phyloP scores from a whole-genome alignment of 2,797 vertebrate genomes.

The Tauraco hartlaubi region DNA sequence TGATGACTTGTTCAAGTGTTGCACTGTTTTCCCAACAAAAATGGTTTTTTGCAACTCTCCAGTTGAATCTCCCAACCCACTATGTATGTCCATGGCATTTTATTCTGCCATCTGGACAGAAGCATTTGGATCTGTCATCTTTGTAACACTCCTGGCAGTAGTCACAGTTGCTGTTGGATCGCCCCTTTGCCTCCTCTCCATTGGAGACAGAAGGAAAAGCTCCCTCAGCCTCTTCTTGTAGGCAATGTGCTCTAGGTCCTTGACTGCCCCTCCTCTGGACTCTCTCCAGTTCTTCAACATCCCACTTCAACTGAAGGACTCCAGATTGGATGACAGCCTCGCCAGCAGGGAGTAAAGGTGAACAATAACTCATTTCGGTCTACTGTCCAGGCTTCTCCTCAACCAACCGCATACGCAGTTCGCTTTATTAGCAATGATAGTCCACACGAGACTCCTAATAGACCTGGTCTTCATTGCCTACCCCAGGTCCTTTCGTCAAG shows the following conservation, averaged over 20 bases:
- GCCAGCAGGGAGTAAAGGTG: not conserved
- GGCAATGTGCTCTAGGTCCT: not conserved
- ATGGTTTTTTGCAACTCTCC: not conserved
- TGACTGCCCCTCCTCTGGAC: not conserved
- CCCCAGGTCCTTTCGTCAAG: not conserved
- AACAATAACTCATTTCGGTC: not conserved
- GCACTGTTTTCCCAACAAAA: not conserved
- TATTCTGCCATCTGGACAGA: not conserved
- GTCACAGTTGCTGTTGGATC: not conserved
- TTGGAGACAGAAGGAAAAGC: not conserved
- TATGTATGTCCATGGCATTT: not conserved
- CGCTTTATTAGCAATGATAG: not conserved
- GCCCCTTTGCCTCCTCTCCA: not conserved
- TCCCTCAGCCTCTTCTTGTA: not conserved
- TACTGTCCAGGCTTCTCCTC: not conserved
- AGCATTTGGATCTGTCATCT: not conserved
- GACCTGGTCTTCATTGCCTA: not conserved
- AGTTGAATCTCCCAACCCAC: not conserved
- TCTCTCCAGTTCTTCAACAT: not conserved
- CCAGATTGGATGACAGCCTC: not conserved
- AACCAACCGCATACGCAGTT: not conserved
- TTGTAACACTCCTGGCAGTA: not conserved
- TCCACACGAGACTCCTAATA: not conserved
- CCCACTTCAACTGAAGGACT: not conserved
- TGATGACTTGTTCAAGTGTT: not conserved